phyloP scores from a whole-genome alignment of 2,888 invertebrate genomes.

The Hemistola chrysoprasaria region DNA sequence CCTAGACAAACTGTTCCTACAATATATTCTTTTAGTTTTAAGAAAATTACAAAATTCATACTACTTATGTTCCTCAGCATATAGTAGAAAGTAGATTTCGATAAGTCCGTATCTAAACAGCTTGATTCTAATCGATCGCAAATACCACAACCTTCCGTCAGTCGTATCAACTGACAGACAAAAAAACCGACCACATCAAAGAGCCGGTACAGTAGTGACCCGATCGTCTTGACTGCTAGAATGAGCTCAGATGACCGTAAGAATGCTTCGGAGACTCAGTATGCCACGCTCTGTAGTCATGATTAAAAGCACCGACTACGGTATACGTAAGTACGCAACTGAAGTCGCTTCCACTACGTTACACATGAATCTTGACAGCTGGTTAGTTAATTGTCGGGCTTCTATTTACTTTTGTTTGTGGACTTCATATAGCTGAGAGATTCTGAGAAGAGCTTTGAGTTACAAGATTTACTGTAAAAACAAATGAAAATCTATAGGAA shows the following conservation, averaged over 20 bases:
- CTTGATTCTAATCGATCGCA: conserved; percentile 8
- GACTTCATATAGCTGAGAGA: too few species aligned
- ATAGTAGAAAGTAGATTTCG: conserved; percentile 6
- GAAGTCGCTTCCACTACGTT: conserved; percentile 27
- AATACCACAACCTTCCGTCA: conserved; percentile 17
- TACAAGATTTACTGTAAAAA: too few species aligned
- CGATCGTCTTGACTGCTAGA: conserved; percentile 15
- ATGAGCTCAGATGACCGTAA: conserved; percentile 18
- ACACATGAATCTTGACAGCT: conserved; percentile 31
- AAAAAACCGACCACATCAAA: conserved; percentile 20
- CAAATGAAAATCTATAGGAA: too few species aligned
- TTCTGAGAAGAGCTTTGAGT: too few species aligned
- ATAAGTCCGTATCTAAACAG: conserved; percentile 7
- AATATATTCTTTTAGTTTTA: too few species aligned
- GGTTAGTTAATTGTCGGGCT: conserved; percentile 19
- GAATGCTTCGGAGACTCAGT: conserved; percentile 7
- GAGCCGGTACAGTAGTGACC: conserved; percentile 13
- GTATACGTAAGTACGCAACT: conserved; percentile 3
- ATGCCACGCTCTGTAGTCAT: conserved; percentile 16
- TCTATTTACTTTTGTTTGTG: conserved; percentile 9
- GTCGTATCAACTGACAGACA: conserved; percentile 19
- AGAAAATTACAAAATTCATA: too few species aligned
- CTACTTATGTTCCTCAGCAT: too few species aligned
- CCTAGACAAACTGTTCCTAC: too few species aligned
- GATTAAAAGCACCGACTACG: conserved; percentile 27